Percentiles rank a stretch among this genome's conserved stretches.
These are phyloP conservation scores for Chymomyza costata DNA, from an alignment of 1,140 invertebrate species.

Conservation along the genomic window DNA sequence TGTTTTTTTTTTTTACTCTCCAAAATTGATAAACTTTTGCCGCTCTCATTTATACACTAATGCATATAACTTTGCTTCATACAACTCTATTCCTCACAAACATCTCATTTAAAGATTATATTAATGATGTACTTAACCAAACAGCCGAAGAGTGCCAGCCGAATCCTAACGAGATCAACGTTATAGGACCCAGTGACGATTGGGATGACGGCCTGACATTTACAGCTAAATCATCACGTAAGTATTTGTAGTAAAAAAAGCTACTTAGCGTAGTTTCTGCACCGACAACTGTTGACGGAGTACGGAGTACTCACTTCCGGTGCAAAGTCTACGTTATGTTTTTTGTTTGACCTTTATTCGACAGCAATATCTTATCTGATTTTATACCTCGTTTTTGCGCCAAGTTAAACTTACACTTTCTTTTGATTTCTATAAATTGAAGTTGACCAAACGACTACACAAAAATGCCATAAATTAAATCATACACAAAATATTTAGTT, in stretches of 20 bases:
- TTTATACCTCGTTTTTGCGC: slow-evolving; percentile 2
- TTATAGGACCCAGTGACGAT: slow-evolving; percentile 78
- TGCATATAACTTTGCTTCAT: slow-evolving; percentile 6
- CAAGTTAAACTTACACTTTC: no score
- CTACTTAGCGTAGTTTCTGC: slow-evolving; percentile 24
- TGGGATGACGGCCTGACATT: slow-evolving; percentile 91
- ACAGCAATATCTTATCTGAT: slow-evolving; percentile 13
- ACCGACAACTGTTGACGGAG: slow-evolving; percentile 2
- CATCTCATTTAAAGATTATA: slow-evolving; percentile 80
- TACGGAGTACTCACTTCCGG: slow-evolving; percentile 23
- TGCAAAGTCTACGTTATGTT: no score
- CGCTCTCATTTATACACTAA: slow-evolving; percentile 4
- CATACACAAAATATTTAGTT: no score
- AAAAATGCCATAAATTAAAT: slow-evolving; percentile 71
- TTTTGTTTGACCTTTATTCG: slow-evolving; percentile 12
- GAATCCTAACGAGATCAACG: slow-evolving; percentile 71
- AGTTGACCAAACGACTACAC: slow-evolving; percentile 53
- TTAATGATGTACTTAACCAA: slow-evolving; percentile 87
- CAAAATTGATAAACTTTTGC: slow-evolving; percentile 23
- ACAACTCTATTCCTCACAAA: no score
- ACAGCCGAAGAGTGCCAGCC: slow-evolving; percentile 78
- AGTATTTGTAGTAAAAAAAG: no score
- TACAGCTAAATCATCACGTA: slow-evolving; percentile 88
- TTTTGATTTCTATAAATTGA: no score
- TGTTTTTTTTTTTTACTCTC: not conserved